Evolutionary conservation across 2,888 invertebrate genomes (phyloP), one percentile per base, ranked within the genome.

Genomic region (Helobdella robusta): DNA sequence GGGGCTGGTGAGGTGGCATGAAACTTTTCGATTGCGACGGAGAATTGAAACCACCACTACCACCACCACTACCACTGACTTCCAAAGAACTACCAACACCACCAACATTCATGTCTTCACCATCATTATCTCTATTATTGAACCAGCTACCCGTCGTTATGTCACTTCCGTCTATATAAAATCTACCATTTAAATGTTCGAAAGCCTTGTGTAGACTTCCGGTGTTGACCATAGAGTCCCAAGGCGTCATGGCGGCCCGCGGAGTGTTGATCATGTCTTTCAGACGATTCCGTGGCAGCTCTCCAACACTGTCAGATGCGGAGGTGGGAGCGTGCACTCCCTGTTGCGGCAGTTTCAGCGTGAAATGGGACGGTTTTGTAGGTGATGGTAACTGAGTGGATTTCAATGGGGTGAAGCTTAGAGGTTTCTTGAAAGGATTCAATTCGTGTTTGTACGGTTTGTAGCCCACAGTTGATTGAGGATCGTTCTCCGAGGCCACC

Each of bases 161-260:
- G n/a, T n/a, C n/a, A n/a, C n/a, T n/a, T n/a, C n/a, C n/a, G n/a
- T n/a, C n/a, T n/a, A n/a, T n/a, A n/a, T n/a, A n/a, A n/a, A n/a
- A n/a, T n/a, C n/a, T n/a, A n/a, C n/a, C n/a, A n/a, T n/a, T n/a
- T 20, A 74, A 66, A 66, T 75, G 74, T 15, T 84, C 80, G 75
- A 87, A 87, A 20, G 87, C 87, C 2, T 83, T 80, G 65, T 86
- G 86, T 2, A 86, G 85, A 56, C 64, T 60, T n/a, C 69, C 69
- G 44, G 66, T 59, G 18, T 64, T 48, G 11, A 59, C 64, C 20
- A 62, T 60, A 18, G 69, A 67, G 15, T 69, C 69, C 69, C 69
- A 69, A 18, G 69, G 69, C 11, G 68, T 67, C 54, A 69, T 69
- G 25, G 30, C 30, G 18, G 68, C 34, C 63, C 60, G 64, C 18